Conservation (phyloP, 1,140 invertebrate genomes). For the Drosophila nikananu region DNA sequence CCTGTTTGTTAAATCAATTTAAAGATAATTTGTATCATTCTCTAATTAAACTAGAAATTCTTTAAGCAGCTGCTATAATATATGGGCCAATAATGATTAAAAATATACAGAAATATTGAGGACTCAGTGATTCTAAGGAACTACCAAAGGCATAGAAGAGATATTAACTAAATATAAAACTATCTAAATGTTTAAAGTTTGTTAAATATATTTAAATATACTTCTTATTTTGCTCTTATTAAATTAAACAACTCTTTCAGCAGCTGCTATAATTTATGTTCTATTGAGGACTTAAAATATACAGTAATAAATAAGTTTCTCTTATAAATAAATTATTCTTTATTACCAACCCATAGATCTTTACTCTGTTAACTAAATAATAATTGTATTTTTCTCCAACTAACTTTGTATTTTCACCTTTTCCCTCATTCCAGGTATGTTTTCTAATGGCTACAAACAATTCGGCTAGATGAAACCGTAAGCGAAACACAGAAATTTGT, state of each 20-base stretch:
- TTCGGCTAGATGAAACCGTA: slow-evolving; percentile 15
- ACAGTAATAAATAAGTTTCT: neutral
- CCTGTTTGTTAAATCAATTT: too few relatives aligned
- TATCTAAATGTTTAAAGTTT: neutral
- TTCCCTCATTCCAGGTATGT: slow-evolving; percentile 40
- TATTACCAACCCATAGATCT: neutral
- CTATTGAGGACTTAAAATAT: neutral
- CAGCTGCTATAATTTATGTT: neutral
- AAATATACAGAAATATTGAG: too few relatives aligned
- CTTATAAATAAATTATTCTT: neutral
- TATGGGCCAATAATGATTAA: too few relatives aligned
- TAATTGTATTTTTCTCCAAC: neutral
- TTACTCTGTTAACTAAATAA: neutral
- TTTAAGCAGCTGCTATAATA: too few relatives aligned
- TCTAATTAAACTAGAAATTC: too few relatives aligned
- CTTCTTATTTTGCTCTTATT: too few relatives aligned
- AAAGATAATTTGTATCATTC: too few relatives aligned
- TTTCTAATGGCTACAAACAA: neutral
- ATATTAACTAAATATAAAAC: neutral
- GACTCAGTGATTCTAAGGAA: too few relatives aligned
- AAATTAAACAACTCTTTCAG: neutral
- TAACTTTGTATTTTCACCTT: neutral
- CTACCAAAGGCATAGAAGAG: neutral
- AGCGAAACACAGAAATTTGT: slow-evolving; percentile 11
- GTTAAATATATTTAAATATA: neutral